Percentiles rank a stretch among this genome's conserved stretches.
Evolutionary conservation across 2,797 vertebrate species (phyloP).

Genomic region (Catostomus latipinnis): DNA sequence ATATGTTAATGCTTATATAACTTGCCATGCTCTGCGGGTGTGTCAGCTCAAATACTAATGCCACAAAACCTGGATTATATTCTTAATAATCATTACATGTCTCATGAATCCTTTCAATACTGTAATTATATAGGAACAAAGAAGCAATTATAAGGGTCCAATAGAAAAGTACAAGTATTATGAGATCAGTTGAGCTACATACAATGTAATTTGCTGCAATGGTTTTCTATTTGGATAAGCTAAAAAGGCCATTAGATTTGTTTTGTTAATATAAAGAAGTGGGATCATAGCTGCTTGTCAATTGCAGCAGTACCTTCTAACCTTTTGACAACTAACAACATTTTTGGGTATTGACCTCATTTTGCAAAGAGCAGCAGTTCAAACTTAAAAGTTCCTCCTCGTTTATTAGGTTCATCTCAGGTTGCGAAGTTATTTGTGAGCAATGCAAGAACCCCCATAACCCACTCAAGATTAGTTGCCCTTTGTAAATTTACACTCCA

Average conservation of each 20-base stretch:
- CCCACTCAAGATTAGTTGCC: conserved; percentile 32
- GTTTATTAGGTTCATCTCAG: conserved; percentile 43
- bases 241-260: conserved; percentile 20
- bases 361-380: conserved; percentile 16
- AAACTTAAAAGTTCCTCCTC: conserved; percentile 23
- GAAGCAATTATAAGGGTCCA: conserved; percentile 22
- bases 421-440: conserved; percentile 16
- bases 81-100: conserved; percentile 39
- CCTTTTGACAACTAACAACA: conserved; percentile 27
- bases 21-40: neutral
- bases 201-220: conserved; percentile 9
- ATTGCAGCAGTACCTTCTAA: neutral
- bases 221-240: conserved; percentile 19
- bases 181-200: conserved; percentile 19
- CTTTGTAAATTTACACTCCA: conserved; percentile 28
- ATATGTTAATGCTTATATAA: neutral
- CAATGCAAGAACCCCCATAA: neutral
- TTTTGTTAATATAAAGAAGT: too few species aligned
- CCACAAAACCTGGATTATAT: conserved; percentile 5
- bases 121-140: conserved; percentile 37
- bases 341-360: conserved; percentile 27
- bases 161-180: conserved; percentile 19
- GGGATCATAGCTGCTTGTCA: neutral
- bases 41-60: neutral
- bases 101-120: conserved; percentile 13